A percentile compares a stretch with the other conserved stretches of the same genome.
Conservation (phyloP, 2,113 vertebrate genomes). For the Talpa occidentalis region DNA sequence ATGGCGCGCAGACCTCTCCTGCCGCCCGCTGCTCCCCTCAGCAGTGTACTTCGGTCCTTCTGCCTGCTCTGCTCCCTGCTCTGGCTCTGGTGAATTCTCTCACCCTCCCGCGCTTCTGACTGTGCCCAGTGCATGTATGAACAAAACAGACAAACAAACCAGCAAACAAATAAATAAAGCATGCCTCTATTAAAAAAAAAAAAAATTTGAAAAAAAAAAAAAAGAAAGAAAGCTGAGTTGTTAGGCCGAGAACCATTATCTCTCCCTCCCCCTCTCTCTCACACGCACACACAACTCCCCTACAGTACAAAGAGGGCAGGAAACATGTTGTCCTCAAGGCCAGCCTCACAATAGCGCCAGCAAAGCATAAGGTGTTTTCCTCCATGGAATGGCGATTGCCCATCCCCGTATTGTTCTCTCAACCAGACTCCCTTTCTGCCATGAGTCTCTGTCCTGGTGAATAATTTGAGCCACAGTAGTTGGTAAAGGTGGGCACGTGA, state of each 20-base stretch:
- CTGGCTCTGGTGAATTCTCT: no score
- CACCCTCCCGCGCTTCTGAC: no score
- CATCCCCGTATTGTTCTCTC: background rate
- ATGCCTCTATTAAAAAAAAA: no score
- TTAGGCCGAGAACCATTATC: background rate
- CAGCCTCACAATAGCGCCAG: background rate
- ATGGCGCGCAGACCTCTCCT: no score
- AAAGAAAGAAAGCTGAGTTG: background rate
- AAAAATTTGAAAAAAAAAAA: no score
- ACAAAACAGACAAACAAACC: no score
- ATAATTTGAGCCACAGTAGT: background rate
- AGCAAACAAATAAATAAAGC: no score
- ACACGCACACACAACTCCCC: background rate
- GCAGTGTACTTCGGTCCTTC: no score
- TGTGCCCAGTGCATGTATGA: no score
- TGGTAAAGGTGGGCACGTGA: background rate
- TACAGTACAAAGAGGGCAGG: background rate
- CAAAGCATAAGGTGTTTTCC: background rate
- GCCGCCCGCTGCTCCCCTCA: no score
- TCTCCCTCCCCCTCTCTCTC: background rate
- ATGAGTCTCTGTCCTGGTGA: background rate
- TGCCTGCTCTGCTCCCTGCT: no score
- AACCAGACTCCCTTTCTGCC: background rate
- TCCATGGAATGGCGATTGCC: background rate
- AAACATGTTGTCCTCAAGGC: background rate